Evolutionary conservation across 92 coral and sea anemone species (phyloP).

Genomic region (Actinernus sp.): DNA sequence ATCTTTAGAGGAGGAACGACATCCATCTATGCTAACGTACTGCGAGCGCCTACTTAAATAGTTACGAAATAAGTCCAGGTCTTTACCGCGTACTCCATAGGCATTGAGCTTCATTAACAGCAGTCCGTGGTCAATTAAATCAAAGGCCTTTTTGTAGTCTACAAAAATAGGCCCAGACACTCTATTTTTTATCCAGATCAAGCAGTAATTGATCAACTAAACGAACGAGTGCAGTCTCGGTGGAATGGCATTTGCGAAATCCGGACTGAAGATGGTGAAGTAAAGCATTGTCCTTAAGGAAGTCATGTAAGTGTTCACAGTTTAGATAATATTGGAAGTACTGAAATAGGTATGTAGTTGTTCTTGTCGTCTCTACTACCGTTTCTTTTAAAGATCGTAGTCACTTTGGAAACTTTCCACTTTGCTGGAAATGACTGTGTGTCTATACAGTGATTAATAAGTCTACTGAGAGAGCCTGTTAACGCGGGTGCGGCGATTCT

Average conservation of each 20-base stretch:
- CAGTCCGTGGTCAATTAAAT: conserved; percentile 17
- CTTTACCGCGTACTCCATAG: too few species aligned
- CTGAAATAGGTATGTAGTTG: conserved; percentile 40
- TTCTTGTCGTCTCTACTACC: conserved; percentile 44
- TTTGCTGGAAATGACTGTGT: conserved; percentile 50
- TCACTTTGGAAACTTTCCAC: conserved; percentile 58
- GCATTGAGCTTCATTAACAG: too few species aligned
- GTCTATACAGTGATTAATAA: conserved; percentile 37
- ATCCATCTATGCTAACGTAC: too few species aligned
- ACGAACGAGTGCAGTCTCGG: conserved; percentile 31
- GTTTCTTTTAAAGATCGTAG: conserved; percentile 38
- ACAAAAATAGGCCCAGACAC: too few species aligned
- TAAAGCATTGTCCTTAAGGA: conserved; percentile 19
- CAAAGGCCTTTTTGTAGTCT: conserved; percentile 22
- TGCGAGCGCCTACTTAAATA: too few species aligned
- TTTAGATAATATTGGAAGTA: conserved; percentile 50
- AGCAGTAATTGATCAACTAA: conserved; percentile 38
- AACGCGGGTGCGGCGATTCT: too few species aligned
- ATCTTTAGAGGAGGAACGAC: too few species aligned
- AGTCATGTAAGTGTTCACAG: conserved; percentile 21
- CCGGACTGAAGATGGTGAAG: conserved; percentile 32
- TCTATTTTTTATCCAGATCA: conserved; percentile 31
- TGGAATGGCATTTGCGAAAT: conserved; percentile 34
- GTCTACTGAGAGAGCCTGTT: too few species aligned
- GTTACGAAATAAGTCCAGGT: too few species aligned